phyloP scores from a whole-genome alignment of 2,797 vertebrate species.

The Enoplosus armatus region DNA sequence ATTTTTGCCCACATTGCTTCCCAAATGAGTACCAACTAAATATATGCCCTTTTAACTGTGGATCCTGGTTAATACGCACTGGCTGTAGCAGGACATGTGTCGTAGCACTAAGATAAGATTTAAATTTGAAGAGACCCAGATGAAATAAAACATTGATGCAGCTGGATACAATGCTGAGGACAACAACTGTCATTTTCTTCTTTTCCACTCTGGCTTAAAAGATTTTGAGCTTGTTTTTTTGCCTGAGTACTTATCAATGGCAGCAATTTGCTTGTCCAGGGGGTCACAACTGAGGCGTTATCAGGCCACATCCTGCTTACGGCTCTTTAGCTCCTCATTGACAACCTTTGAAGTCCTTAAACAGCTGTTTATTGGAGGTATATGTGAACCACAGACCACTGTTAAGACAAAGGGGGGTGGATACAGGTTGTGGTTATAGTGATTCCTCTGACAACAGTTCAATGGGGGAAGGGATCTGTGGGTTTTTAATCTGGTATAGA shows the following conservation, averaged over 20 bases:
- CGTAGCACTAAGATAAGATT: neutral
- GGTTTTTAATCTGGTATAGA: neutral
- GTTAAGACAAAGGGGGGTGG: conserved; percentile 27
- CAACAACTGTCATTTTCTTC: neutral
- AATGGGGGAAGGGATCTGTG: neutral
- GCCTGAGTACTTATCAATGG: conserved; percentile 30
- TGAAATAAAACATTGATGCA: neutral
- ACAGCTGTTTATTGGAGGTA: conserved; percentile 65
- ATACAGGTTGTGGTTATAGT: conserved; percentile 28
- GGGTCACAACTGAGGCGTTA: conserved; percentile 40
- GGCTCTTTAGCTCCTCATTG: conserved; percentile 48
- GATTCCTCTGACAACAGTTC: neutral
- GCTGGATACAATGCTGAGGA: neutral
- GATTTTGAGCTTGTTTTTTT: neutral
- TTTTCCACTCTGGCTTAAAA: conserved; percentile 2
- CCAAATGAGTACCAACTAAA: neutral
- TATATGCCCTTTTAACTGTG: neutral
- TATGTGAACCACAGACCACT: conserved; percentile 48
- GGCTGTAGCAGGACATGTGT: neutral
- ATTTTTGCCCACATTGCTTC: neutral
- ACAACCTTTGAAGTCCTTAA: conserved; percentile 74
- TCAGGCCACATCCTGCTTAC: conserved; percentile 57
- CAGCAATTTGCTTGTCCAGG: conserved; percentile 29
- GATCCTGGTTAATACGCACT: neutral
- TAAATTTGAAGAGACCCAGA: neutral